phyloP scores from a whole-genome alignment of 2,797 vertebrate genomes.

The Pseudopleuronectes americanus region DNA sequence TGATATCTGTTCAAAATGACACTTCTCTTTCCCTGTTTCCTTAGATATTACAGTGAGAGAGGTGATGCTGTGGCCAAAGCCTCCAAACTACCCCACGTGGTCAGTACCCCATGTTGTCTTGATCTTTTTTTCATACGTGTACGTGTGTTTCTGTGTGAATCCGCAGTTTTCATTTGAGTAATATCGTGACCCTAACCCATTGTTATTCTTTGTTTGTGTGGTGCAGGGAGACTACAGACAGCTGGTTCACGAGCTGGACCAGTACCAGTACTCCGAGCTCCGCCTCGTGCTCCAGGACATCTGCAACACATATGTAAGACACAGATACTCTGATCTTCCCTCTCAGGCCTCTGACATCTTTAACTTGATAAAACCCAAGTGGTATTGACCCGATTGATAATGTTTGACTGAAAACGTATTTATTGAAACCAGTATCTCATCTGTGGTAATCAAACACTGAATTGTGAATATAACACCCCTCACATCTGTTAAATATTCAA shows the following conservation, averaged over 20 bases:
- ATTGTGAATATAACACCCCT: slow-evolving; percentile 17
- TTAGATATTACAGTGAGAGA: slow-evolving; percentile 91
- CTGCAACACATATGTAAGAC: slow-evolving; percentile 87
- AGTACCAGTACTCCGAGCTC: slow-evolving; percentile 88
- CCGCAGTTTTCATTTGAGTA: too few relatives aligned
- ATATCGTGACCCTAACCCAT: neutral
- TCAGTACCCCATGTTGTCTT: slow-evolving; percentile 70
- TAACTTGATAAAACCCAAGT: too few relatives aligned
- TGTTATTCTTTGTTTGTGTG: slow-evolving; percentile 4
- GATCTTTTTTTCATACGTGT: neutral
- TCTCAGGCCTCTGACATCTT: too few relatives aligned
- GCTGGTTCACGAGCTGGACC: slow-evolving; percentile 91
- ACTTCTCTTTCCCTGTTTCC: slow-evolving; percentile 1
- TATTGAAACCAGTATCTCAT: neutral
- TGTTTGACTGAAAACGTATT: neutral
- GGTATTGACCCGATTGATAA: too few relatives aligned
- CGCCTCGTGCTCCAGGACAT: slow-evolving; percentile 89
- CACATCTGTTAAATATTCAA: slow-evolving; percentile 27
- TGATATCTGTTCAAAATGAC: neutral
- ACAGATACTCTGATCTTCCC: neutral
- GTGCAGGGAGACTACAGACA: slow-evolving; percentile 90
- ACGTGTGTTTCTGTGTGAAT: too few relatives aligned
- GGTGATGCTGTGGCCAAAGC: slow-evolving; percentile 93
- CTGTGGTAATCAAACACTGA: slow-evolving; percentile 1
- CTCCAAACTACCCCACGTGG: slow-evolving; percentile 90